phyloP scores from a whole-genome alignment of 2,888 invertebrate genomes.

The Sacculina carcini region DNA sequence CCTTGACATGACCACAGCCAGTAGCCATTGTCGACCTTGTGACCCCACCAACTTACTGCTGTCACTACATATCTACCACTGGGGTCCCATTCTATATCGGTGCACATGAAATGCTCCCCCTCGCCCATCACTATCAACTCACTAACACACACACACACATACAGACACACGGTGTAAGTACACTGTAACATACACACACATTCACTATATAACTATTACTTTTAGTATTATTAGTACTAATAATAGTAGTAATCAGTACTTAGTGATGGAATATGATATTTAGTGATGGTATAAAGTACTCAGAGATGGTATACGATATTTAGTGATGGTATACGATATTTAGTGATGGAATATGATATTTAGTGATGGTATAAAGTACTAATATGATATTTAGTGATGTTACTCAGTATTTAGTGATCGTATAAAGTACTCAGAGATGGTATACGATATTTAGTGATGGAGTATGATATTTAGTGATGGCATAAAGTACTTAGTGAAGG shows the following conservation, averaged over 20 bases:
- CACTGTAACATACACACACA: neutral
- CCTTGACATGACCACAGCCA: constrained; percentile 97
- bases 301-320: too few relatives aligned
- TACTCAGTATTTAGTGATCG: constrained; percentile 19
- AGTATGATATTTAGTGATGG: too few relatives aligned
- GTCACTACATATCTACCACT: constrained; percentile 92
- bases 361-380: neutral
- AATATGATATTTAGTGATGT: neutral
- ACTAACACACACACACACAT: neutral
- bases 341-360: too few relatives aligned
- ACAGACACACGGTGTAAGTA: neutral
- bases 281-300: too few relatives aligned
- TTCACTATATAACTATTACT: too few relatives aligned
- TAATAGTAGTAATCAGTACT: too few relatives aligned
- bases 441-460: too few relatives aligned
- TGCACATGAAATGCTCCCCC: constrained; percentile 66
- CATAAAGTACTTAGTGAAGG: too few relatives aligned
- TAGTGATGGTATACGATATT: too few relatives aligned
- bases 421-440: too few relatives aligned
- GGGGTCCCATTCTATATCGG: constrained; percentile 98
- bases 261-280: too few relatives aligned
- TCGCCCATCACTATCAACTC: constrained; percentile 44
- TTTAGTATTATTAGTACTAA: too few relatives aligned
- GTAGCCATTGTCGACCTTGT: constrained; percentile 70
- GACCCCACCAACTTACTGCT: constrained; percentile 81